Conservation (phyloP, 2,888 invertebrate genomes). For the Tricholauxania praeusta region DNA sequence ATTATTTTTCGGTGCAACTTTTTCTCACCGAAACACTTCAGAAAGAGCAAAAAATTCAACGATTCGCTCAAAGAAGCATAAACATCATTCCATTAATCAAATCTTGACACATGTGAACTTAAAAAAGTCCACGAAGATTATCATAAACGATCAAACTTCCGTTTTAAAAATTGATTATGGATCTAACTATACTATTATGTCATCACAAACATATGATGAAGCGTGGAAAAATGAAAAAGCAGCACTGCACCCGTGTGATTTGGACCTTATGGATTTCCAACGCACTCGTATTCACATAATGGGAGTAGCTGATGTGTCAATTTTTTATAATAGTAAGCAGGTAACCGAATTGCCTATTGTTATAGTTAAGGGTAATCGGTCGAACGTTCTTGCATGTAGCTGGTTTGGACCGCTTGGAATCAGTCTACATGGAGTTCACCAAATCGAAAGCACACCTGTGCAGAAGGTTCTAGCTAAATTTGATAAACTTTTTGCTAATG, state of each 20-base stretch:
- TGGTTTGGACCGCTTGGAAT: slow-evolving; percentile 42
- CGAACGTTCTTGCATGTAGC: slow-evolving; percentile 40
- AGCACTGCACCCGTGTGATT: slow-evolving; percentile 13
- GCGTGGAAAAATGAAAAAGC: slow-evolving; percentile 26
- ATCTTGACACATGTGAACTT: neutral
- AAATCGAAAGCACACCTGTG: slow-evolving; percentile 13
- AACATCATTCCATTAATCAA: neutral
- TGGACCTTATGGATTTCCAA: slow-evolving; percentile 35
- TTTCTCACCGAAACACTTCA: too few relatives aligned
- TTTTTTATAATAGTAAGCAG: slow-evolving; percentile 34
- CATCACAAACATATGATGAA: slow-evolving; percentile 1
- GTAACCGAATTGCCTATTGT: slow-evolving; percentile 37
- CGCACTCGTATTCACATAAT: slow-evolving; percentile 29
- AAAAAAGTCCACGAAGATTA: neutral
- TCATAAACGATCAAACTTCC: slow-evolving; percentile 16
- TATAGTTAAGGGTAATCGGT: slow-evolving; percentile 35
- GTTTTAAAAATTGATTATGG: slow-evolving; percentile 37
- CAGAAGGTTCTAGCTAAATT: slow-evolving; percentile 31
- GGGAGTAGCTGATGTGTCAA: slow-evolving; percentile 32
- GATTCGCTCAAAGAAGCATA: too few relatives aligned
- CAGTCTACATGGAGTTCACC: slow-evolving; percentile 37
- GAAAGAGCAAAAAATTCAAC: too few relatives aligned
- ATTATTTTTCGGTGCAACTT: too few relatives aligned
- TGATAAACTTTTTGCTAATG: slow-evolving; percentile 30
- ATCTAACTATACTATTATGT: slow-evolving; percentile 38